Evolutionary conservation across 2,888 invertebrate genomes (phyloP).

Genomic region (Phalera bucephala): DNA sequence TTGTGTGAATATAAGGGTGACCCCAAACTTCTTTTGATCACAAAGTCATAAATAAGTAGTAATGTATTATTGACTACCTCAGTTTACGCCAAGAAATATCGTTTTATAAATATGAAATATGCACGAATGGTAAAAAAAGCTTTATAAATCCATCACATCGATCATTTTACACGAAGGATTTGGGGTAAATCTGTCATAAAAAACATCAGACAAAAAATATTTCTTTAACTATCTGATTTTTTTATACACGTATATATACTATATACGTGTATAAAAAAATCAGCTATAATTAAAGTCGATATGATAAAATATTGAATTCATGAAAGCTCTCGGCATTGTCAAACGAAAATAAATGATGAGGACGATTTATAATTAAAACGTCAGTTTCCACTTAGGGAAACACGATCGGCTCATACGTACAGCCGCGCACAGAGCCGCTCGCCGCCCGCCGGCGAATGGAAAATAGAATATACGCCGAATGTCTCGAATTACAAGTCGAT

Average conservation of each 20-base stretch:
- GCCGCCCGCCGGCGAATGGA: constrained; percentile 33
- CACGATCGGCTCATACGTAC: constrained; percentile 22
- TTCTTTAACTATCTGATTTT: no score
- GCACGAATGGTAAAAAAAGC: not conserved
- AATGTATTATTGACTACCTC: not conserved
- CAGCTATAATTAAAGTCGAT: no score
- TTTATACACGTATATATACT: no score
- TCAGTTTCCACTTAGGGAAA: constrained; percentile 25
- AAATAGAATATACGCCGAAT: constrained; percentile 47
- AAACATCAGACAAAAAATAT: no score
- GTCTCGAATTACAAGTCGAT: constrained; percentile 76
- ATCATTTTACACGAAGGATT: no score
- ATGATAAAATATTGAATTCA: constrained; percentile 2
- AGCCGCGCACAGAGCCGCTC: constrained; percentile 28
- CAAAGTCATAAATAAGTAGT: not conserved
- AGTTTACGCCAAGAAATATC: not conserved
- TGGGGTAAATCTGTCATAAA: no score
- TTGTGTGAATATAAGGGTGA: constrained; percentile 23
- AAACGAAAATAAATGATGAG: constrained; percentile 16
- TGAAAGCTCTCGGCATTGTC: constrained; percentile 2
- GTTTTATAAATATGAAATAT: not conserved
- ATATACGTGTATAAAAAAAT: not conserved
- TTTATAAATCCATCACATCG: no score
- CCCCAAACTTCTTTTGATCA: constrained; percentile 15
- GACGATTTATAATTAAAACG: constrained; percentile 16